Evolutionary conservation across 2,888 invertebrate genomes (phyloP), one percentile per base, ranked within the genome.

Genomic region (Parochlus steinenii): DNA sequence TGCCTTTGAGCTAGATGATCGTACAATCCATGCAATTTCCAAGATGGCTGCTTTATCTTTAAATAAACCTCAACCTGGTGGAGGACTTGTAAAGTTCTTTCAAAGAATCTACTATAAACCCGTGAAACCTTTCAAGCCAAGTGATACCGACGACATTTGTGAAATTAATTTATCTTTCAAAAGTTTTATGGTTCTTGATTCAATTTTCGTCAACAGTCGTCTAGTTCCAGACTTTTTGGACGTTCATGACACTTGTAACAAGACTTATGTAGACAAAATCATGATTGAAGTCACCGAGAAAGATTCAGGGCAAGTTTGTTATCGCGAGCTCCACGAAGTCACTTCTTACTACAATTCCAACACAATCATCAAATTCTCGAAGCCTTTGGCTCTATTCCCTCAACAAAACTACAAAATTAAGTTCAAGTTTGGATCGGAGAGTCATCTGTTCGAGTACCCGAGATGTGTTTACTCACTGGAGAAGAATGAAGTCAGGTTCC

Each of bases 371-470:
- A 41, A 44, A 12, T 52, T 54, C 31, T 44, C 51, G 6, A 46
- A 51, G 10, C 49, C 49, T 22, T 46, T 56, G 16, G 46, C 54
- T 5, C 42, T 58, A 3, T 49, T 52, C 3, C 54, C 57, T 3
- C 53, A 55, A 41, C 43, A 51, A 7, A 46, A 48, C 19, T 58
- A 58, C 40, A 41, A 50, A 18, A 44, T 59, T 5, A 53, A 52
- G 40, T 33, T 58, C 3, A 44, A 45, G 28, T 58, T 59, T 59
- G 47, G 48, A 20, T 12, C 44, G 10, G 45, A 46, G 22, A 47
- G 53, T 7, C 54, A 46, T 38, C 55, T 54, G 2, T 54, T 55
- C 1, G 59, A 58, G 38, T 59, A 58, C 43, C 58, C 59, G 2
- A 53, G 54, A 23, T 54, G 54, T 38, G 43, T 58, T 18, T 53